Conservation (phyloP, 2,113 vertebrate genomes). For the Trochalopteron elliotii region DNA sequence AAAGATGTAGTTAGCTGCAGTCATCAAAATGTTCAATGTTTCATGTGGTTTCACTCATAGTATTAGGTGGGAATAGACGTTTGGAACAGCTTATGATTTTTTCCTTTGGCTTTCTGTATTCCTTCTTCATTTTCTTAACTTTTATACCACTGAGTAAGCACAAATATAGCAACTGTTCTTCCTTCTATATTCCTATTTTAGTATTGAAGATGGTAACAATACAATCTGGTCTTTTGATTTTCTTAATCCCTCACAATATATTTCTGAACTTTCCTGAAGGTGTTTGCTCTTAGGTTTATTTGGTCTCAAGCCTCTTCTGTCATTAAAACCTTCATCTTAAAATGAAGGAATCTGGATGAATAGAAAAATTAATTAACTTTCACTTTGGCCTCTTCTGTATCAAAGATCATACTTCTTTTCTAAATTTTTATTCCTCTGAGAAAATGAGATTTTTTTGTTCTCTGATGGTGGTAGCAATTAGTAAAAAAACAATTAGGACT, state of each 20-base stretch:
- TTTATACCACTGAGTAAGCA: neutral
- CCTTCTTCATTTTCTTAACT: neutral
- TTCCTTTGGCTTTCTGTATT: neutral
- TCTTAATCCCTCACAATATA: neutral
- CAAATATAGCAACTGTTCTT: neutral
- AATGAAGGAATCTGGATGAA: neutral
- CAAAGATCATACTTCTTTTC: neutral
- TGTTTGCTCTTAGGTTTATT: neutral
- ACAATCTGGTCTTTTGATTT: neutral
- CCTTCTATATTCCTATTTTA: neutral
- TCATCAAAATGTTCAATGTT: neutral
- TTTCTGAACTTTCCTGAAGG: neutral
- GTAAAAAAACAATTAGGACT: neutral
- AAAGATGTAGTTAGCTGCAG: neutral
- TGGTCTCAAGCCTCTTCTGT: neutral
- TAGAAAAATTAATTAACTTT: neutral
- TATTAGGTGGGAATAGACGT: neutral
- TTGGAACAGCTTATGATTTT: neutral
- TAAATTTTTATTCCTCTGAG: neutral
- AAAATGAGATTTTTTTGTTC: neutral
- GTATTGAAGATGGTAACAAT: neutral
- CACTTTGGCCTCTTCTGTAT: neutral
- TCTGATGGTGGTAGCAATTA: neutral
- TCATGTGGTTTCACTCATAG: rapidly evolving
- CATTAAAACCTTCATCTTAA: neutral